phyloP scores from a whole-genome alignment of 2,888 invertebrate species.

The Deilephila elpenor region DNA sequence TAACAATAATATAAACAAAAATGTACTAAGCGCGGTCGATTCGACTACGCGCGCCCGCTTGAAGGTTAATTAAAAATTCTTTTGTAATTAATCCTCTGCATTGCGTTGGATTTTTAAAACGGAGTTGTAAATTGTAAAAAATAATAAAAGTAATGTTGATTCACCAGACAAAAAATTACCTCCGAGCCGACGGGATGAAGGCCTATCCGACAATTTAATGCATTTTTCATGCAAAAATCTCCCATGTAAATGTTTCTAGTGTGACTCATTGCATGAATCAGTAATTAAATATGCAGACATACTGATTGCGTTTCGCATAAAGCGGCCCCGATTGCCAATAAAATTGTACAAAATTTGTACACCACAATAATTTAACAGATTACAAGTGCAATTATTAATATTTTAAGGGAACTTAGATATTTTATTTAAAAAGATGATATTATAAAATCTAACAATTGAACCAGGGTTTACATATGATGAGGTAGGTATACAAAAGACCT shows the following conservation, averaged over 20 bases:
- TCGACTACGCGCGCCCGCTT: too few relatives aligned
- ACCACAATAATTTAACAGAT: neutral
- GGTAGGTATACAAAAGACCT: too few relatives aligned
- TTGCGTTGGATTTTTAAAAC: neutral
- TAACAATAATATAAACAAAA: too few relatives aligned
- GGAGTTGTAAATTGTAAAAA: neutral
- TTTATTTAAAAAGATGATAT: neutral
- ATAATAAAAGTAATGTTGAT: neutral
- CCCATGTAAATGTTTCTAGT: neutral
- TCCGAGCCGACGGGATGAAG: too few relatives aligned
- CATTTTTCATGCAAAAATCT: constrained; percentile 4
- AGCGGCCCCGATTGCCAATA: neutral
- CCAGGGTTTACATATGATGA: too few relatives aligned
- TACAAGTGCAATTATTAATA: neutral
- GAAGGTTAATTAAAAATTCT: too few relatives aligned
- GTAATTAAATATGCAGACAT: constrained; percentile 14
- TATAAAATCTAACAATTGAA: neutral
- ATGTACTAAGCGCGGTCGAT: too few relatives aligned
- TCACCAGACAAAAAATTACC: neutral
- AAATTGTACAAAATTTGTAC: constrained; percentile 1
- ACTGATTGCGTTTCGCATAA: neutral
- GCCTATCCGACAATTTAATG: neutral
- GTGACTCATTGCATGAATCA: constrained; percentile 7
- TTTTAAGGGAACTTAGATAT: neutral
- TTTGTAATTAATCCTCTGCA: too few relatives aligned